These are phyloP conservation scores for Spheniscus humboldti DNA, from an alignment of 2,797 vertebrate genomes.

Conservation along the genomic window DNA sequence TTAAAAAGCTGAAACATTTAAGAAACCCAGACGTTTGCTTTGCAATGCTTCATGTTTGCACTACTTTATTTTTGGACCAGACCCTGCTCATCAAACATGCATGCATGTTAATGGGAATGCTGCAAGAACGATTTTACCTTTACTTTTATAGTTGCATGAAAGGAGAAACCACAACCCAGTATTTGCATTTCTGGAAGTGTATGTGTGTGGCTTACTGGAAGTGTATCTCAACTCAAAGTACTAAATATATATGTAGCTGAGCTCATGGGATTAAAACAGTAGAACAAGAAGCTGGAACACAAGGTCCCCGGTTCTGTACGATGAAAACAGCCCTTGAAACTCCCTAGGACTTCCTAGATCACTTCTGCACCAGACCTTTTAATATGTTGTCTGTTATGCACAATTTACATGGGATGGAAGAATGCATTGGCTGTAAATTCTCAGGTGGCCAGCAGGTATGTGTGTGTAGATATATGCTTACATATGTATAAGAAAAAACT, in stretches of 20 bases:
- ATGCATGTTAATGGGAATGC: background rate
- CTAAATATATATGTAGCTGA: background rate
- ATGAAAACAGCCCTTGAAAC: background rate
- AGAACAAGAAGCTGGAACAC: background rate
- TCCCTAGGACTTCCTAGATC: background rate
- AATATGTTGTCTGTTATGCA: background rate
- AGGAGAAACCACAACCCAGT: background rate
- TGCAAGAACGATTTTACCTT: background rate
- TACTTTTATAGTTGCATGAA: background rate
- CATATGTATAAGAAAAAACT: background rate
- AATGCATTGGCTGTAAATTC: background rate
- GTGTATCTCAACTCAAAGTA: background rate
- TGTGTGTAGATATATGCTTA: background rate
- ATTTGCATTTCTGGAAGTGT: background rate
- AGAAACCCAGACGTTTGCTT: background rate
- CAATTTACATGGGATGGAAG: background rate
- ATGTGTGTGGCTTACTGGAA: background rate
- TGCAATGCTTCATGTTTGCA: background rate
- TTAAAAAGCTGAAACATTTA: background rate
- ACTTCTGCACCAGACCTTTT: background rate
- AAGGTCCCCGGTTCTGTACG: background rate
- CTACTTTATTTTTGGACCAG: background rate
- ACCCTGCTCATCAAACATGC: background rate
- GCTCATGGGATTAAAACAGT: background rate
- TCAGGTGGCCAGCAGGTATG: background rate